Base-by-base conservation (phyloP, 2,113 vertebrate genomes). In the Lepisosteus osseus region DNA sequence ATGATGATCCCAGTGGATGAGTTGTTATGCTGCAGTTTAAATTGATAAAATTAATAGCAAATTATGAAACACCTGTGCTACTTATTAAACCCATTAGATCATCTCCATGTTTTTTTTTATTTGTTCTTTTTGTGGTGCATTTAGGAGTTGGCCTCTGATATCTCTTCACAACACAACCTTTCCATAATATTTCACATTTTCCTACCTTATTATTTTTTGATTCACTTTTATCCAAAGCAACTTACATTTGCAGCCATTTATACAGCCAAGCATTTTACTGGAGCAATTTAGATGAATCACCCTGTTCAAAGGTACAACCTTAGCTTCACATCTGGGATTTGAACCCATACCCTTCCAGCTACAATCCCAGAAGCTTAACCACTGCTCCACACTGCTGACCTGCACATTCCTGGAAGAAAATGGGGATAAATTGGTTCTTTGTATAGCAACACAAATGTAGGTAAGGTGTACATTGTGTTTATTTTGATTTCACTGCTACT, bases 401-500 rank as follows among this genome's bases (percentile, higher is more conserved):
- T 2, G 3, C 44, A 29, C 7, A 12, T 29, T 15, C 44, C 1
- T 12, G 29, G 8, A 3, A 42, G 40, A 5, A 13, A 44, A 47
- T 44, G 11, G 11, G 64, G 64, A 66, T n/a, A n/a, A 13, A 6
- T 6, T 41, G 14, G 64, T 47, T 42, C 42, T 14, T 66, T 29
- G 66, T 45, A 54, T 67, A 54, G 64, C 66, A 67, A 67, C 66
- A 8, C 44, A 42, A 51, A 62, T 51, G 45, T 51, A 54, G 6
- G 17, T 7, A 40, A 17, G 44, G 56, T 54, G 54, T 65, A 73
- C 3, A 17, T 56, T 61, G 65, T 61, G 56, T 65, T 73, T 40
- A 42, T 51, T 62, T 73, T 67, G 45, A 42, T 67, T 62, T 62
- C 43, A 13, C 65, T 3, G 40, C 7, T 13, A 12, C 17, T 11